phyloP scores from a whole-genome alignment of 2,888 invertebrate genomes.

The Protodeltote pygarga region DNA sequence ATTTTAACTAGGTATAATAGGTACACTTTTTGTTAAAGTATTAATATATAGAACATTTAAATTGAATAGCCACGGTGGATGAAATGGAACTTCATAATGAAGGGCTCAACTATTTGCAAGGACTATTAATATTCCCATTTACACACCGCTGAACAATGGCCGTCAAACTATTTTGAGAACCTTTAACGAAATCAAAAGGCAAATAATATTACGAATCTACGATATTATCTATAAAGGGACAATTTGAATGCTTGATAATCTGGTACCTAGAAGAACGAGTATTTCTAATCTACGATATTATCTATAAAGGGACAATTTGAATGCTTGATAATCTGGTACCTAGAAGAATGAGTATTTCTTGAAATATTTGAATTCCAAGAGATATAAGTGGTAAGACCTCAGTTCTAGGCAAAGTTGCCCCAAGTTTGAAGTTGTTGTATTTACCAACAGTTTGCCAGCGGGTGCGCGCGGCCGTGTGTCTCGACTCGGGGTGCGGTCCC shows the following conservation, averaged over 20 bases:
- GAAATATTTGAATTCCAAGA: too few species aligned
- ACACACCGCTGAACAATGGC: conserved; percentile 50
- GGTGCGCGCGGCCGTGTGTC: conserved; percentile 57
- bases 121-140: conserved; percentile 70
- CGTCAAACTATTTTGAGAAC: neutral
- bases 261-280: too few species aligned
- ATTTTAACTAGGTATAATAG: too few species aligned
- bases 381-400: too few species aligned
- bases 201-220: too few species aligned
- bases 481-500: conserved; percentile 58
- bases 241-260: too few species aligned
- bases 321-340: too few species aligned
- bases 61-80: conserved; percentile 62
- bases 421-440: neutral
- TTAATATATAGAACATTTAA: conserved; percentile 60
- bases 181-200: too few species aligned
- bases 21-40: conserved; percentile 36
- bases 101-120: conserved; percentile 73
- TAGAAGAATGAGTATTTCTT: too few species aligned
- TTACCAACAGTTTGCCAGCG: conserved; percentile 11
- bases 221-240: too few species aligned
- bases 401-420: neutral
- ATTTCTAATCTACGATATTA: too few species aligned
- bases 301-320: too few species aligned
- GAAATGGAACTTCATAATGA: conserved; percentile 75